Evolutionary conservation across 2,113 vertebrate species (phyloP).

Genomic region (Lynx canadensis): DNA sequence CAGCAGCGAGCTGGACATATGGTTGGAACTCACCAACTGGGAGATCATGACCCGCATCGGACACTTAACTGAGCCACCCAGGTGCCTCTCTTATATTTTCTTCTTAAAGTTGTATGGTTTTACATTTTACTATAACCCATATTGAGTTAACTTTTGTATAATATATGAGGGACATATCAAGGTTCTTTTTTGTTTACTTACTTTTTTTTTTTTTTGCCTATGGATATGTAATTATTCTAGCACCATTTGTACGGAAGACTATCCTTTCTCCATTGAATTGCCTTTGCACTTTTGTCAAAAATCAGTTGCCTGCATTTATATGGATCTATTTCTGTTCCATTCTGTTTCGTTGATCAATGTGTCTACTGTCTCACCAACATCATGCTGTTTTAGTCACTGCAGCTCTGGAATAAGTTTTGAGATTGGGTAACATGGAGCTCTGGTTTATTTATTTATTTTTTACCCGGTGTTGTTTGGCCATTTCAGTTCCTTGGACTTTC

Average conservation of each 20-base stretch:
- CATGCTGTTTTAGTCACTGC: neutral
- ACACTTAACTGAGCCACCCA: too few relatives aligned
- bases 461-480: neutral
- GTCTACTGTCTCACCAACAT: neutral
- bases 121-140: neutral
- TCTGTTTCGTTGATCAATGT: neutral
- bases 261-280: neutral
- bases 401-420: neutral
- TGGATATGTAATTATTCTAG: neutral
- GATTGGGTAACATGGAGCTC: neutral
- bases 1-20: too few relatives aligned
- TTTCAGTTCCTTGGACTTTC: neutral
- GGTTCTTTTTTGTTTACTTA: neutral
- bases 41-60: too few relatives aligned
- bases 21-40: too few relatives aligned
- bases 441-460: neutral
- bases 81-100: neutral
- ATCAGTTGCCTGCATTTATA: neutral
- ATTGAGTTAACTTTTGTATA: neutral
- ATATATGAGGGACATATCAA: neutral
- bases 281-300: neutral
- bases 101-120: neutral
- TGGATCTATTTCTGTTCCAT: neutral
- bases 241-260: neutral
- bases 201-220: neutral